Evolutionary conservation across 2,113 vertebrate species (phyloP).

Genomic region (Piaya cayana): DNA sequence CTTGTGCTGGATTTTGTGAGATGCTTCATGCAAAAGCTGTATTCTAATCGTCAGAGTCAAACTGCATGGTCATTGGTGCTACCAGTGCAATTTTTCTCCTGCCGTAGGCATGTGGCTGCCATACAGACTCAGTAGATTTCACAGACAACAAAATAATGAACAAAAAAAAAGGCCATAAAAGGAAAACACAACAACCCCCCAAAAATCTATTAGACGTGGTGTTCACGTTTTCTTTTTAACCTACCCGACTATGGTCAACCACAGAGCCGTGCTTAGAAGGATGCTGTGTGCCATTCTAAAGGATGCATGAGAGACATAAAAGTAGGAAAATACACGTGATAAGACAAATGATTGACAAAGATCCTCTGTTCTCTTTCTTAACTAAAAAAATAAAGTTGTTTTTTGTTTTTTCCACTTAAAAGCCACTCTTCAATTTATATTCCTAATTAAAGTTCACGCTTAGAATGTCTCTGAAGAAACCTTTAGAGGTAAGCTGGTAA

Average conservation of each 20-base stretch:
- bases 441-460: background rate
- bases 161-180: background rate
- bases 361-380: slow-evolving; percentile 19
- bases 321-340: slow-evolving; percentile 46
- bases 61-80: background rate
- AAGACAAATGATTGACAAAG: slow-evolving; percentile 31
- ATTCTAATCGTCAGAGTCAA: background rate
- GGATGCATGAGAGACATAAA: slow-evolving; percentile 68
- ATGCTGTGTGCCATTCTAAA: slow-evolving; percentile 74
- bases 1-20: background rate
- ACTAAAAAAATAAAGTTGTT: background rate
- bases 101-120: background rate
- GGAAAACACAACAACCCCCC: background rate
- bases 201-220: background rate
- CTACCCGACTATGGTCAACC: slow-evolving; percentile 88
- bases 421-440: background rate
- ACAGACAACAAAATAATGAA: background rate
- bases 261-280: slow-evolving; percentile 81
- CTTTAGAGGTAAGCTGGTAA: background rate
- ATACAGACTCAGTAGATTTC: background rate
- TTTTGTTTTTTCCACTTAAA: background rate
- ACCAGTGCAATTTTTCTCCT: background rate
- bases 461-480: background rate
- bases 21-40: background rate
- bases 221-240: slow-evolving; percentile 69